These are phyloP conservation scores for silkworm (Bombyx mori) DNA, from an alignment of 1,140 invertebrate species.

Conservation along the genomic window DNA sequence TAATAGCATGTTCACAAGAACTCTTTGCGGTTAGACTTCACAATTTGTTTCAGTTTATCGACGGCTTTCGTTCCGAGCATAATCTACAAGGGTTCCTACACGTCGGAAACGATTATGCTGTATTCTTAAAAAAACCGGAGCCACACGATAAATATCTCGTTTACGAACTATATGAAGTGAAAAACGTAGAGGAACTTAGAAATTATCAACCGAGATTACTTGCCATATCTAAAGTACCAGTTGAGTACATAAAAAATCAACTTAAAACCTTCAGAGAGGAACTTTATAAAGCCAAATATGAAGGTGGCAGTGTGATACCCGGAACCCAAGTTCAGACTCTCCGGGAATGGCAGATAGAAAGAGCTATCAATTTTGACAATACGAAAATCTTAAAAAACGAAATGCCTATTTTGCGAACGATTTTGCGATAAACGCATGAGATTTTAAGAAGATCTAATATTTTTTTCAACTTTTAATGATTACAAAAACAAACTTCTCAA, in stretches of 20 bases:
- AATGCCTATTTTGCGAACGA: conserved; percentile 21
- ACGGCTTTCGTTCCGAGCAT: conserved; percentile 45
- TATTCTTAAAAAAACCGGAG: conserved; percentile 40
- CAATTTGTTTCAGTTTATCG: conserved; percentile 47
- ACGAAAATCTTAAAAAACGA: conserved; percentile 15
- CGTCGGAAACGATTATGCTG: conserved; percentile 45
- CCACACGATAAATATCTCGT: conserved; percentile 43
- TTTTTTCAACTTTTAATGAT: too few relatives aligned
- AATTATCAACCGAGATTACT: conserved; percentile 35
- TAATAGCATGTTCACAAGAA: too few relatives aligned
- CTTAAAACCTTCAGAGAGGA: conserved; percentile 39
- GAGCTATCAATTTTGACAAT: conserved; percentile 22
- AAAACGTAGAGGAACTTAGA: conserved; percentile 25
- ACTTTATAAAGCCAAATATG: conserved; percentile 45
- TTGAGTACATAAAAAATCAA: conserved; percentile 48
- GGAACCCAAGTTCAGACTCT: conserved; percentile 46
- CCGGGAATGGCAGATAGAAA: conserved; percentile 55
- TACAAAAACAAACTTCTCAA: too few relatives aligned
- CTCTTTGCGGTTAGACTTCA: conserved; percentile 35
- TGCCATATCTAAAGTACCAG: conserved; percentile 47
- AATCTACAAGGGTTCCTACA: conserved; percentile 44
- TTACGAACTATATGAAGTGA: conserved; percentile 52
- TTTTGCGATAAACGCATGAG: conserved; percentile 12
- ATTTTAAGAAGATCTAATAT: too few relatives aligned
- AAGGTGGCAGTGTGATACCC: conserved; percentile 38